These are phyloP conservation scores for Enteromius afrohamiltoni DNA, from an alignment of 2,797 vertebrate species.

Conservation along the genomic window DNA sequence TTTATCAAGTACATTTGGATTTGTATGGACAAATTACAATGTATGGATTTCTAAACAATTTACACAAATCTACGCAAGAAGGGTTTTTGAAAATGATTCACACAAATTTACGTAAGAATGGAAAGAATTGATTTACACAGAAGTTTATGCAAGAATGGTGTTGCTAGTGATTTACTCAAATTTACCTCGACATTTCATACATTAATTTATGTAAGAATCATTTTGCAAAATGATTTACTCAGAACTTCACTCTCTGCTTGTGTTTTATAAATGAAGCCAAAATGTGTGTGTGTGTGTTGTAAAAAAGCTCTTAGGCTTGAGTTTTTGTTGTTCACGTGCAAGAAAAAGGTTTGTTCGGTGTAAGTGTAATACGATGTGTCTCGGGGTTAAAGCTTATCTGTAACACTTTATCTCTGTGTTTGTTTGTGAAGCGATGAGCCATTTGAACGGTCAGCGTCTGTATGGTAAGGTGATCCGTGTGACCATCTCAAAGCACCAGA, in stretches of 20 bases:
- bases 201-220: not conserved
- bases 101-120: not conserved
- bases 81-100: not conserved
- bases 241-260: not conserved
- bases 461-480: slow-evolving; percentile 85
- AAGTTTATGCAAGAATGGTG: not conserved
- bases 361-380: not conserved
- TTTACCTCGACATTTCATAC: not conserved
- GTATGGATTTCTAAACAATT: not conserved
- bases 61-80: not conserved
- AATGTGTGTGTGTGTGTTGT: too few species aligned
- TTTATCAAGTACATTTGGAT: too few species aligned
- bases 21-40: too few species aligned
- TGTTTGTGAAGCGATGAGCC: slow-evolving; percentile 80
- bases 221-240: not conserved
- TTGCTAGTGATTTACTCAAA: not conserved
- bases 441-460: slow-evolving; percentile 89
- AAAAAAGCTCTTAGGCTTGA: not conserved
- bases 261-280: not conserved
- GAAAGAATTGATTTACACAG: not conserved
- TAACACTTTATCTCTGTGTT: slow-evolving; percentile 5
- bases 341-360: not conserved
- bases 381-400: not conserved
- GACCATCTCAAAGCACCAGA: slow-evolving; percentile 86
- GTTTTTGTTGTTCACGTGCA: not conserved